Conservation (phyloP, 2,113 vertebrate species). For the Willisornis vidua region DNA sequence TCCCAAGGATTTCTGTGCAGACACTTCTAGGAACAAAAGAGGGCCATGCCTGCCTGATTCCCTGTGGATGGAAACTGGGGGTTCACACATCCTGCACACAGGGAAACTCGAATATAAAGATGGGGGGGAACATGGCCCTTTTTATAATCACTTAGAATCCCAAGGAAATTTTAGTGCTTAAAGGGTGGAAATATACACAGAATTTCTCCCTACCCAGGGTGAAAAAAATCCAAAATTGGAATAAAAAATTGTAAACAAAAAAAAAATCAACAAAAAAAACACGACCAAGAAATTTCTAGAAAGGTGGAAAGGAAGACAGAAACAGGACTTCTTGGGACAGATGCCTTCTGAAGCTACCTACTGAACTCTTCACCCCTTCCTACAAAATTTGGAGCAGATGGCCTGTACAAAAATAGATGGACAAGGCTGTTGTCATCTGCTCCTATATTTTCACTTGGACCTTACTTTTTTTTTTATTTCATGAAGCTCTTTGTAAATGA, state of each 20-base stretch:
- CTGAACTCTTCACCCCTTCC: not conserved
- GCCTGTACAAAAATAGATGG: not conserved
- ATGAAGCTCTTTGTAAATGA: not conserved
- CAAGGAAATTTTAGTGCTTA: not conserved
- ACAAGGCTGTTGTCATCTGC: not conserved
- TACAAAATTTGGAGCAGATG: not conserved
- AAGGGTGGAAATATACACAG: not conserved
- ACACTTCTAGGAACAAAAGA: slow-evolving; percentile 30
- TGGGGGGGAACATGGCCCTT: accelerated
- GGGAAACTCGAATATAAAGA: not conserved
- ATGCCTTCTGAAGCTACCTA: not conserved
- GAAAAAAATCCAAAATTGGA: not conserved
- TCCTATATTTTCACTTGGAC: not conserved
- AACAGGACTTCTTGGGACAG: not conserved
- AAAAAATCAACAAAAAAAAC: not conserved
- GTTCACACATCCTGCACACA: not conserved
- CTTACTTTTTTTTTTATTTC: not conserved
- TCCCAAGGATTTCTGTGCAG: slow-evolving; percentile 4
- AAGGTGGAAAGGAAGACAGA: not conserved
- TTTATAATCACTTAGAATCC: not conserved
- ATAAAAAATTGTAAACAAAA: not conserved
- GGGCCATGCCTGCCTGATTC: not conserved
- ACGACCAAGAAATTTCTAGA: not conserved
- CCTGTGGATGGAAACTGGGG: not conserved
- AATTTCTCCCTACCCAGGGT: not conserved